These are phyloP conservation scores for Drosophila pseudotalamancana DNA, from an alignment of 2,888 invertebrate genomes.

Conservation along the genomic window DNA sequence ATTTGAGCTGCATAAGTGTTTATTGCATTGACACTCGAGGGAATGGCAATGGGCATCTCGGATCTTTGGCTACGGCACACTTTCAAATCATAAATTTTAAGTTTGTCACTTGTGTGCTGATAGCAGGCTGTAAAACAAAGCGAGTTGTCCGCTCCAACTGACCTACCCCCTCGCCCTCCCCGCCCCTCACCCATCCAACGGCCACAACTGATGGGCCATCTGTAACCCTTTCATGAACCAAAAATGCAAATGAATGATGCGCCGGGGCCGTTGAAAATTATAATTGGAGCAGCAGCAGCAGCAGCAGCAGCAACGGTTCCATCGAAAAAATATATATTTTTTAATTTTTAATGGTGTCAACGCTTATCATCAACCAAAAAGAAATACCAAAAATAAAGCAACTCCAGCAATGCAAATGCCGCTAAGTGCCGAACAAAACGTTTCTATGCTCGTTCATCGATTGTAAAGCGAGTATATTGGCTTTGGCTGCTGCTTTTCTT, in stretches of 20 bases:
- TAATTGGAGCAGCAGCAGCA: slow-evolving; percentile 67
- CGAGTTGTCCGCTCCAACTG: slow-evolving; percentile 27
- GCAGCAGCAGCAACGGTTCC: slow-evolving; percentile 4
- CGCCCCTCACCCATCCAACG: too few species aligned
- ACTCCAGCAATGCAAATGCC: slow-evolving; percentile 59
- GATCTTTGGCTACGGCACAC: slow-evolving; percentile 58
- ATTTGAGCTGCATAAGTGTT: slow-evolving; percentile 64
- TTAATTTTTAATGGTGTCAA: slow-evolving; percentile 78
- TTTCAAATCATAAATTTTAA: slow-evolving; percentile 77
- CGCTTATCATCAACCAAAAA: slow-evolving; percentile 64
- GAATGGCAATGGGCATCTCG: slow-evolving; percentile 24
- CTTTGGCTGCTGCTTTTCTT: too few species aligned
- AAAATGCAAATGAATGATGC: slow-evolving; percentile 75
- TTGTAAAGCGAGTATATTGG: background rate
- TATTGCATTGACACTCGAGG: slow-evolving; percentile 75
- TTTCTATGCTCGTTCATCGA: slow-evolving; percentile 18
- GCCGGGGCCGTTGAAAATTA: slow-evolving; percentile 66
- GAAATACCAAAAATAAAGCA: slow-evolving; percentile 24
- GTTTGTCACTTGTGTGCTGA: slow-evolving; percentile 73
- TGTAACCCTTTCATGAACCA: slow-evolving; percentile 26
- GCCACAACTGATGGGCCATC: background rate
- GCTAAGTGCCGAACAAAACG: slow-evolving; percentile 72
- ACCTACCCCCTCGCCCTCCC: background rate
- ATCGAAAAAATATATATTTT: slow-evolving; percentile 46
- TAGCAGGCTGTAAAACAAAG: slow-evolving; percentile 59